phyloP scores from a whole-genome alignment of 1,140 invertebrate genomes.

The Microplitis demolitor region DNA sequence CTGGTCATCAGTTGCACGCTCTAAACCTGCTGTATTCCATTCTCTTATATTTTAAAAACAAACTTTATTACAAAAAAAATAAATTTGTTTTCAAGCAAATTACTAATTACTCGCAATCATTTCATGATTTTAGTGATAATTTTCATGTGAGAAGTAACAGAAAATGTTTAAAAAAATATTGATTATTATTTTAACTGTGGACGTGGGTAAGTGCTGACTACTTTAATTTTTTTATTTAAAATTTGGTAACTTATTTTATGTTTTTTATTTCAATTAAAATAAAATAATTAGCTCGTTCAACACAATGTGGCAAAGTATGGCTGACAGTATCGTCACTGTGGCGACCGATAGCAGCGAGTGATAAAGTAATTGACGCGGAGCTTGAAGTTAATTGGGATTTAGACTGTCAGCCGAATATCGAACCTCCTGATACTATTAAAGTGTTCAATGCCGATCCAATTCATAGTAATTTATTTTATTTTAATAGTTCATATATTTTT shows the following conservation, averaged over 20 bases:
- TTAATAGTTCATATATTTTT: conserved; percentile 1
- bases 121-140: no score
- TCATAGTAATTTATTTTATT: conserved; percentile 47
- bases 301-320: conserved; percentile 50
- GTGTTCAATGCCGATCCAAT: conserved; percentile 47
- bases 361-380: conserved; percentile 55
- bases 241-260: neutral
- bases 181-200: no score
- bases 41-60: neutral
- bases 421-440: conserved; percentile 44
- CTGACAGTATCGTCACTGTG: conserved; percentile 58
- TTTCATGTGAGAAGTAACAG: no score
- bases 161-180: no score
- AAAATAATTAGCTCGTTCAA: conserved; percentile 37
- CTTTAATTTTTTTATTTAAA: neutral
- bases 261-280: neutral
- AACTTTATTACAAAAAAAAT: no score
- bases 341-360: conserved; percentile 46
- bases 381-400: conserved; percentile 64
- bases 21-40: neutral
- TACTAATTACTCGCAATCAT: no score
- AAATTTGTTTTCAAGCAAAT: no score
- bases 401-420: conserved; percentile 48
- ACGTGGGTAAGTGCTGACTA: no score
- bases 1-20: neutral